Evolutionary conservation across 1,140 invertebrate species (phyloP).

Genomic region (Microplitis mediator): DNA sequence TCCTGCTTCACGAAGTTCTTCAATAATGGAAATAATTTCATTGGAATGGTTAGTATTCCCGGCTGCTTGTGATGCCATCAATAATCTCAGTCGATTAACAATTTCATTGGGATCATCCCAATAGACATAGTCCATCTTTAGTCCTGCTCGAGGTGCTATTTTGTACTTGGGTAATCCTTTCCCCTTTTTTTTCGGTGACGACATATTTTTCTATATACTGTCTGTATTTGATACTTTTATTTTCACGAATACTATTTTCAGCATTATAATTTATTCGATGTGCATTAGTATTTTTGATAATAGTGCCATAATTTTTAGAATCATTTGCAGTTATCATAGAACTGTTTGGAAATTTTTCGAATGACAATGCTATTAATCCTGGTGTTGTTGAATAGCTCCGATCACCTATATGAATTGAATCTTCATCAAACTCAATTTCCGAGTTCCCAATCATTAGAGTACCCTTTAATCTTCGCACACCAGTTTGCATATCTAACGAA

Average conservation of each 20-base stretch:
- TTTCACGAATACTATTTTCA: background rate
- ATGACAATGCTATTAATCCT: background rate
- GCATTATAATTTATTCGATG: conserved; percentile 7
- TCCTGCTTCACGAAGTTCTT: conserved; percentile 9
- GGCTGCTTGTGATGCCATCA: background rate
- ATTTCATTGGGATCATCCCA: conserved; percentile 13
- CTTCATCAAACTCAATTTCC: background rate
- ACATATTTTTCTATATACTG: background rate
- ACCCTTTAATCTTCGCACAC: too few relatives aligned
- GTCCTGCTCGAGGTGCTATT: background rate
- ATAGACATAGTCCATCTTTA: conserved; percentile 6
- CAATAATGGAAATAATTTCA: conserved; percentile 14
- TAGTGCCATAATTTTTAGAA: conserved; percentile 4
- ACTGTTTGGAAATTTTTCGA: conserved; percentile 1
- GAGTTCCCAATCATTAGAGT: background rate
- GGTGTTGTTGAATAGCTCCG: background rate
- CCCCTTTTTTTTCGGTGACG: background rate
- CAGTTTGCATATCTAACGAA: too few relatives aligned
- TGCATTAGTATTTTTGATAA: conserved; percentile 4
- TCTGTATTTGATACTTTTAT: background rate
- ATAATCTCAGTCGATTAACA: background rate
- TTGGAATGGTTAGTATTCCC: conserved; percentile 5
- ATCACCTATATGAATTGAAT: too few relatives aligned
- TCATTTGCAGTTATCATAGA: background rate
- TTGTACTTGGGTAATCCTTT: background rate